Evolutionary conservation across 2,888 invertebrate genomes (phyloP).

Genomic region (Drosophila subsilvestris): DNA sequence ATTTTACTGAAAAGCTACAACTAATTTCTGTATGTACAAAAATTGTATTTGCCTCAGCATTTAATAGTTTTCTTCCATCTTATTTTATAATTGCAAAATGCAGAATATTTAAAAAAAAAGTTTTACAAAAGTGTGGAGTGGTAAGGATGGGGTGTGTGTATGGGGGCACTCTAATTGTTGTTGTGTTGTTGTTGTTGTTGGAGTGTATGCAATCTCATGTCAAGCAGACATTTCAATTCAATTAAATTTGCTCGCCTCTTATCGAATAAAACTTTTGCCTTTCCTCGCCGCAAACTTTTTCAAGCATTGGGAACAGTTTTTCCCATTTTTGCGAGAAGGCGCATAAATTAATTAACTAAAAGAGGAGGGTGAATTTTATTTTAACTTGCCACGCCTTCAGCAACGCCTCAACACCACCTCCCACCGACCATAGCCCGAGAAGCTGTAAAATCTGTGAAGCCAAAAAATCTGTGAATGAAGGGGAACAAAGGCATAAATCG

Average conservation of each 20-base stretch:
- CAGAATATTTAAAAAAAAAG: conserved; percentile 37
- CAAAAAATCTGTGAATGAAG: conserved; percentile 49
- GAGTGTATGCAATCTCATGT: conserved; percentile 64
- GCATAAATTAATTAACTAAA: conserved; percentile 62
- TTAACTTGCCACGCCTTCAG: conserved; percentile 4
- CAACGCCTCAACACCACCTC: background rate
- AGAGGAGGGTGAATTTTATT: conserved; percentile 1
- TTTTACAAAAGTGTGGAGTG: conserved; percentile 16
- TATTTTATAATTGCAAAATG: conserved; percentile 43
- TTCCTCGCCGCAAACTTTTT: conserved; percentile 46
- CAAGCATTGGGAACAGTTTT: conserved; percentile 43
- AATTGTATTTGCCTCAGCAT: conserved; percentile 10
- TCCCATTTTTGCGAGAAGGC: conserved; percentile 29
- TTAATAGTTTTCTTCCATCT: conserved; percentile 27
- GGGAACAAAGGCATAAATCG: conserved; percentile 76
- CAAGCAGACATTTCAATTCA: conserved; percentile 79
- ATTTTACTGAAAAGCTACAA: conserved; percentile 29
- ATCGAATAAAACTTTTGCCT: conserved; percentile 37
- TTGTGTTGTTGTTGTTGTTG: conserved; percentile 30
- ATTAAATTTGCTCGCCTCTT: conserved; percentile 67
- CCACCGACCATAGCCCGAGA: background rate
- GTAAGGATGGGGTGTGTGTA: conserved; percentile 1
- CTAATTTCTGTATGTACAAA: conserved; percentile 19
- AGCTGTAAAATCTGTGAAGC: conserved; percentile 49
- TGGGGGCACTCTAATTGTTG: conserved; percentile 30